Percentiles rank a stretch among this genome's conserved stretches.
These are phyloP conservation scores for Amiota mariae DNA, from an alignment of 2,888 invertebrate species.

Conservation along the genomic window DNA sequence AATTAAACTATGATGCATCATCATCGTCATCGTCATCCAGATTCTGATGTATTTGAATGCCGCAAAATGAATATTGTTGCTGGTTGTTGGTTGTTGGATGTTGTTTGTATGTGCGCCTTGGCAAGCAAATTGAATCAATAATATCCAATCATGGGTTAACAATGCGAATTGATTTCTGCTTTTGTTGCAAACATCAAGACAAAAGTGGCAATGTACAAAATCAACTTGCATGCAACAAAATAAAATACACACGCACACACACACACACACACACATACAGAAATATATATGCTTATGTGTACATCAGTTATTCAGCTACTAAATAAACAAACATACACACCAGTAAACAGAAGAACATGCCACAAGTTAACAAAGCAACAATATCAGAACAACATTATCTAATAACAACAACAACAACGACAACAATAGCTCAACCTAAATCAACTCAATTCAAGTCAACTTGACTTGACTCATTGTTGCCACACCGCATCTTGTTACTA, in stretches of 20 bases:
- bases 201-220: neutral
- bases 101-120: conserved; percentile 41
- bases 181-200: conserved; percentile 19
- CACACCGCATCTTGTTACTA: too few relatives aligned
- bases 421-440: too few relatives aligned
- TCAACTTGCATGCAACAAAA: too few relatives aligned
- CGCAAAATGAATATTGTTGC: too few relatives aligned
- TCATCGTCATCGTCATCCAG: conserved; percentile 50
- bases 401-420: conserved; percentile 34
- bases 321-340: neutral
- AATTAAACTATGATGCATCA: conserved; percentile 51
- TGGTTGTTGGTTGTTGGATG: neutral
- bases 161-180: conserved; percentile 67
- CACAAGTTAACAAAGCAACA: conserved; percentile 30
- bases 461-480: too few relatives aligned
- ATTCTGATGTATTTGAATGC: too few relatives aligned
- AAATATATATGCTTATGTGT: too few relatives aligned
- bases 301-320: too few relatives aligned
- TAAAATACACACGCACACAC: too few relatives aligned
- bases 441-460: too few relatives aligned
- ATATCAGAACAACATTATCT: conserved; percentile 14
- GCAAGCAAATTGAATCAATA: conserved; percentile 69
- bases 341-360: conserved; percentile 29
- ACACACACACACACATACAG: too few relatives aligned
- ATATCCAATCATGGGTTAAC: conserved; percentile 70